A percentile compares a stretch with the other conserved stretches of the same genome.
phyloP scores from a whole-genome alignment of 92 coral and sea anemone species.

The Meandrina meandrites region DNA sequence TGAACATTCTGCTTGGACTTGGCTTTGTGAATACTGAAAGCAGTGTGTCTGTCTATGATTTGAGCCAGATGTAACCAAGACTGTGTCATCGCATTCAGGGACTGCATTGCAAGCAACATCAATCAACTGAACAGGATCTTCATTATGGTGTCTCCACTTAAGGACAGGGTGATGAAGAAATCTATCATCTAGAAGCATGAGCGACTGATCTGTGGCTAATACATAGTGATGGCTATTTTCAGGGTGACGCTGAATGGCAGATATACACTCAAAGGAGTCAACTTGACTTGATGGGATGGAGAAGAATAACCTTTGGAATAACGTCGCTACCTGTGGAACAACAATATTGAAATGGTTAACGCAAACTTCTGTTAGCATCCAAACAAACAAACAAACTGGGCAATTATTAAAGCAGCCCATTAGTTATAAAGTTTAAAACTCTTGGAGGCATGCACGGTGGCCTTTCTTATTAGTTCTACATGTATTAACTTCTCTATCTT shows the following conservation, averaged over 20 bases:
- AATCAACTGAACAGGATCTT: slow-evolving; percentile 77
- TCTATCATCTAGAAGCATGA: slow-evolving; percentile 85
- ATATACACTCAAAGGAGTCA: slow-evolving; percentile 68
- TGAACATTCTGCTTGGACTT: slow-evolving; percentile 11
- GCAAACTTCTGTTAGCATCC: too few species aligned
- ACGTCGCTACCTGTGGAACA: slow-evolving; percentile 46
- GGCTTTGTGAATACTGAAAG: slow-evolving; percentile 70
- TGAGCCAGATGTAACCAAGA: slow-evolving; percentile 81
- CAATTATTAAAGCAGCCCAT: too few species aligned
- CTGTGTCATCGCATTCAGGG: slow-evolving; percentile 69
- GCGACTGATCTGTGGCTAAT: slow-evolving; percentile 85
- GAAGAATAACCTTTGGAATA: slow-evolving; percentile 61
- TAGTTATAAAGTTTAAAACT: too few species aligned
- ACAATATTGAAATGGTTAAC: background rate
- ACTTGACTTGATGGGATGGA: slow-evolving; percentile 85
- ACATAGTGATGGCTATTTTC: slow-evolving; percentile 80
- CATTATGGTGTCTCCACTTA: slow-evolving; percentile 90
- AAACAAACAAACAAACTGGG: too few species aligned
- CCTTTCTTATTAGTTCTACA: too few species aligned
- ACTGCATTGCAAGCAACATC: slow-evolving; percentile 50
- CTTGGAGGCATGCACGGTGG: too few species aligned
- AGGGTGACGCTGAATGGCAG: slow-evolving; percentile 84
- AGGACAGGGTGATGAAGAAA: slow-evolving; percentile 87
- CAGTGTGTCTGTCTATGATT: slow-evolving; percentile 80
- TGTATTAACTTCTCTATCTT: too few species aligned